These are phyloP conservation scores for Cherax quadricarinatus DNA, from an alignment of 1,140 invertebrate genomes.

Conservation along the genomic window DNA sequence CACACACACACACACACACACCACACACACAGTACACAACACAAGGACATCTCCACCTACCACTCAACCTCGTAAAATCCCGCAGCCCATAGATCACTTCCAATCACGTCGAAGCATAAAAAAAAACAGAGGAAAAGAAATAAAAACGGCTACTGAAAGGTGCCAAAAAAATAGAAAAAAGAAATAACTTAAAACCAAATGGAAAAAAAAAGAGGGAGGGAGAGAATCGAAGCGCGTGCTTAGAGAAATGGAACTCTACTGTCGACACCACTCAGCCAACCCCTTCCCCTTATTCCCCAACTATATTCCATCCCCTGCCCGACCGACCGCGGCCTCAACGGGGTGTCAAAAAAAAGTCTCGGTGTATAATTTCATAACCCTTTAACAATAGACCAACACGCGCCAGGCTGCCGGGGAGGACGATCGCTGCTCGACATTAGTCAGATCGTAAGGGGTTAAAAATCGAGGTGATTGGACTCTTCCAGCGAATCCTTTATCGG, in stretches of 20 bases:
- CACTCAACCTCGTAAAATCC: neutral
- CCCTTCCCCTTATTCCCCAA: neutral
- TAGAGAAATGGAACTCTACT: no score
- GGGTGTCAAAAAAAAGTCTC: neutral
- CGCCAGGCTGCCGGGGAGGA: neutral
- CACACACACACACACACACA: neutral
- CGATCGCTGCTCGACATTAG: slow-evolving; percentile 33
- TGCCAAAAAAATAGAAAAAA: neutral
- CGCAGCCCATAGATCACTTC: neutral
- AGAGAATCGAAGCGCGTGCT: neutral
- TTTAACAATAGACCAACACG: slow-evolving; percentile 34
- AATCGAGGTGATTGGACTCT: neutral
- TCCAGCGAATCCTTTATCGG: neutral
- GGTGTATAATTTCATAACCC: slow-evolving; percentile 55
- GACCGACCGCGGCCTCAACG: neutral
- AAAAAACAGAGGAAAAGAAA: neutral
- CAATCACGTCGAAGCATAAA: neutral
- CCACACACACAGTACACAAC: neutral
- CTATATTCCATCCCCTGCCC: neutral
- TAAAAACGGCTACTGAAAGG: neutral
- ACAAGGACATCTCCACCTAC: neutral
- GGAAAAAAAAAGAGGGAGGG: neutral
- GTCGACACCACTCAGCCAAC: no score
- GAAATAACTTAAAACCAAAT: neutral
- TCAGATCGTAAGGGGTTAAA: slow-evolving; percentile 41